Evolutionary conservation across 2,888 invertebrate species (phyloP).

Genomic region (Drosophila putrida): DNA sequence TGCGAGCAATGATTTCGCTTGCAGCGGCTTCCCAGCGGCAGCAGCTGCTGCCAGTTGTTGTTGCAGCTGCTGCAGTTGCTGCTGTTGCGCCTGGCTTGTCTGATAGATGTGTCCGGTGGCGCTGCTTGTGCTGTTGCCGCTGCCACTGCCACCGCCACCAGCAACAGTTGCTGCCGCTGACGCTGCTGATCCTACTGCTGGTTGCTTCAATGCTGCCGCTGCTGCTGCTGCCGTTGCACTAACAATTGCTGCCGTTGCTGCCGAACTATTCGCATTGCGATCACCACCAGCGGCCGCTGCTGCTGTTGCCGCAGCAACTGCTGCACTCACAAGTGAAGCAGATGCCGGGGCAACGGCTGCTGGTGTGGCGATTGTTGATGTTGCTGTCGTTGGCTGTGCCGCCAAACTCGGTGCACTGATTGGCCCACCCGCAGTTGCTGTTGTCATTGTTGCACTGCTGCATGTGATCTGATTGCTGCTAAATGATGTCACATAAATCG

Average conservation of each 20-base stretch:
- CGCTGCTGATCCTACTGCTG: conserved; percentile 88
- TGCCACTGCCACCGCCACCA: conserved; percentile 77
- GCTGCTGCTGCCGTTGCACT: conserved; percentile 53
- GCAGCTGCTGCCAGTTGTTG: conserved; percentile 94
- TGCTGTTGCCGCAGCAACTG: conserved; percentile 64
- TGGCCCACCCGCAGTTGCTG: conserved; percentile 83
- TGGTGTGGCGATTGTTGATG: conserved; percentile 50
- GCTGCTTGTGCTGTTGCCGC: conserved; percentile 93
- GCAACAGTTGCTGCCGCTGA: conserved; percentile 83
- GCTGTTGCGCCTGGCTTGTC: conserved; percentile 67
- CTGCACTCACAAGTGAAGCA: conserved; percentile 60
- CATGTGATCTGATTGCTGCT: conserved; percentile 86
- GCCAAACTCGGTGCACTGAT: conserved; percentile 78
- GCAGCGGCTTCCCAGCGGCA: conserved; percentile 97
- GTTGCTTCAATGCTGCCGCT: conserved; percentile 55
- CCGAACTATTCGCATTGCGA: conserved; percentile 60
- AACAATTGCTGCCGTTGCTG: conserved; percentile 65
- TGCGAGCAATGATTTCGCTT: conserved; percentile 97
- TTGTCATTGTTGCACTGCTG: conserved; percentile 86
- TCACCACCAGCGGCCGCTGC: conserved; percentile 48
- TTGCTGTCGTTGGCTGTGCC: conserved; percentile 51
- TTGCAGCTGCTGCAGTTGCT: conserved; percentile 84
- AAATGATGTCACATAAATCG: conserved; percentile 93
- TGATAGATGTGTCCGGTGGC: conserved; percentile 71
- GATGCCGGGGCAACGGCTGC: conserved; percentile 53